phyloP scores from a whole-genome alignment of 2,888 invertebrate genomes.

The Stictocephala bisonia region DNA sequence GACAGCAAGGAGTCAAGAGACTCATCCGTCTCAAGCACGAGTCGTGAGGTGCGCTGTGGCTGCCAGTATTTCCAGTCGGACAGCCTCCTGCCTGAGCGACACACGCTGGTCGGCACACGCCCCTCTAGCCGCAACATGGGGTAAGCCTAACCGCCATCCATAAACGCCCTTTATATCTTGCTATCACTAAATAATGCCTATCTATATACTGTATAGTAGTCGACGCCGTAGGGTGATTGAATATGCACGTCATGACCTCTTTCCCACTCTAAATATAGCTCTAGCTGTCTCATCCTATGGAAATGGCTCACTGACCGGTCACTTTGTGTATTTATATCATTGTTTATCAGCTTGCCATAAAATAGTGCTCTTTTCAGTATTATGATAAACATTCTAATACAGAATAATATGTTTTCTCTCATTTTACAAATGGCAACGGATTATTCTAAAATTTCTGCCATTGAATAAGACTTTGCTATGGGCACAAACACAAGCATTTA shows the following conservation, averaged over 20 bases:
- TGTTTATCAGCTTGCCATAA: too few relatives aligned
- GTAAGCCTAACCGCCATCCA: not conserved
- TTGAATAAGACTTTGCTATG: too few relatives aligned
- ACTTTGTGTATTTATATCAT: too few relatives aligned
- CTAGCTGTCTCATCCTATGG: constrained; percentile 14
- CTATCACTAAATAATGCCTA: not conserved
- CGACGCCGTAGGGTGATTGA: not conserved
- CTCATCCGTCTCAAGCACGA: constrained; percentile 70
- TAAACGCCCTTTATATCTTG: not conserved
- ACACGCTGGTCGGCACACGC: constrained; percentile 74
- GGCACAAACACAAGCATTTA: too few relatives aligned
- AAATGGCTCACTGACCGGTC: too few relatives aligned
- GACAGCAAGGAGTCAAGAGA: constrained; percentile 68
- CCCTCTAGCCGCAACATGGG: constrained; percentile 48
- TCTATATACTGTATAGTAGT: not conserved
- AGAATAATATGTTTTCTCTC: too few relatives aligned
- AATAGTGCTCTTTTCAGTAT: too few relatives aligned
- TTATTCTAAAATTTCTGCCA: too few relatives aligned
- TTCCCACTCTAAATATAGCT: not conserved
- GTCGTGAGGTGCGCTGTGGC: constrained; percentile 83
- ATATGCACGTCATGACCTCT: not conserved
- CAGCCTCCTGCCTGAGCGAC: constrained; percentile 80
- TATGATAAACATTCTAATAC: too few relatives aligned
- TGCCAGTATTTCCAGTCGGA: constrained; percentile 89
- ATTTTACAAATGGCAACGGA: too few relatives aligned